A percentile compares a stretch with the other conserved stretches of the same genome.
phyloP scores from a whole-genome alignment of 2,888 invertebrate species.

The Pachycephus smyrnensis region DNA sequence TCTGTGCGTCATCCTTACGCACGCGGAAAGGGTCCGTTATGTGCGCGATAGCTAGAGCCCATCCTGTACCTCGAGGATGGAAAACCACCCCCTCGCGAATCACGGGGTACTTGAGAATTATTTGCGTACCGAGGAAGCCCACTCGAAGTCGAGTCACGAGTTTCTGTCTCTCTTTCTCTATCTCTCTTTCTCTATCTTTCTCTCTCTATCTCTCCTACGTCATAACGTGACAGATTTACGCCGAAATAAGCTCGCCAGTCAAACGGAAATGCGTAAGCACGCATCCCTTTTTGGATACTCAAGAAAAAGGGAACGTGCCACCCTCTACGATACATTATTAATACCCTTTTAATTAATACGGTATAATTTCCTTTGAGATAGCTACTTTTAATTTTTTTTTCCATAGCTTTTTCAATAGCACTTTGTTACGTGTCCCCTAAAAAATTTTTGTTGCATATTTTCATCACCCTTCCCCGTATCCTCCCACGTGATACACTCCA shows the following conservation, averaged over 20 bases:
- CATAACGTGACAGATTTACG: neutral
- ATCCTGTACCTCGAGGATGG: neutral
- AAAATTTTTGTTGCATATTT: neutral
- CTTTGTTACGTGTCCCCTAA: conserved; percentile 5
- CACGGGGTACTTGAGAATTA: neutral
- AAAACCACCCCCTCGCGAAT: neutral
- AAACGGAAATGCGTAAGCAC: neutral
- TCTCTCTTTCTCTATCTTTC: conserved; percentile 8
- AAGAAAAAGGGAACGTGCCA: neutral
- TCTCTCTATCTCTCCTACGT: conserved; percentile 11
- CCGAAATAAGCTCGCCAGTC: neutral
- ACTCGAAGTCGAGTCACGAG: neutral
- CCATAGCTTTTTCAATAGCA: neutral
- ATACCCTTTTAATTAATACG: conserved; percentile 1
- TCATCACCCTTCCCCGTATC: neutral
- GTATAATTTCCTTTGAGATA: neutral
- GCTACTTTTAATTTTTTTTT: neutral
- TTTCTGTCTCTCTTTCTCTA: neutral
- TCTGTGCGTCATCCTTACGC: neutral
- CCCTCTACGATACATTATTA: neutral
- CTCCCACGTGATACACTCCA: neutral
- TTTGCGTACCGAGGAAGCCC: neutral
- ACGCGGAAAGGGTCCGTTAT: neutral
- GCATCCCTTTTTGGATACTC: neutral
- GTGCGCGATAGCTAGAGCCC: neutral